Evolutionary conservation across 2,113 vertebrate species (phyloP), one percentile per base, ranked within the genome.

Genomic region (Equus przewalskii): DNA sequence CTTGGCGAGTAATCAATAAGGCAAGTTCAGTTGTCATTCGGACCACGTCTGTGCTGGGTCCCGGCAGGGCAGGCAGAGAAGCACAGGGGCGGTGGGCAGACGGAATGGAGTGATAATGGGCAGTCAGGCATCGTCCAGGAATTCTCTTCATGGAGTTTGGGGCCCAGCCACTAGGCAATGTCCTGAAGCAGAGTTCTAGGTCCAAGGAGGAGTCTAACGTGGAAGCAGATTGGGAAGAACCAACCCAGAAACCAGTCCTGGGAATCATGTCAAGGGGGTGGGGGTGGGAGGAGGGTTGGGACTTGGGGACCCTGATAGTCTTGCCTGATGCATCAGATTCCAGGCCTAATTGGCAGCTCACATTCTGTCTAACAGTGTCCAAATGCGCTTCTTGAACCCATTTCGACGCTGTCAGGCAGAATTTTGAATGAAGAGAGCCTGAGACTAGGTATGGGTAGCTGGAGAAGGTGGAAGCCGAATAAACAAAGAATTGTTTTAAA

Each of bases 21-120:
- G 51, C 94, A 69, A 16, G 78, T 51, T 65, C 2, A 6, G 58
- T 76, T 88, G 83, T 95, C 87, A 67, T 67, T 65, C 60, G 49
- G 72, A 69, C n/a, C 95, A 83, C 6, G 4, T 90, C 67, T 49
- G 33, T 36, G 46, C 96, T 88, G 92, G 76, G 95, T 78, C 56
- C 49, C 24, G 2, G 87, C 19, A 0, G 58, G 58, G 21, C 62
- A 62, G 73, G 36, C 82, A 7, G 73, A 81, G 78, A 54, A 19
- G 22, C 84, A 22, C 2, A 3, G 46, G 81, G 87, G 14, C 28
- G 22, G n/a, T 16, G 70, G 33, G 41, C 14, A 11, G 6, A 54
- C 2, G n/a, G 60, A 79, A 36, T 15, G 15, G 60, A 36, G 12
- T 78, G 56, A 36, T 22, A 33, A 28, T 1, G 19, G 84, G 72